Evolutionary conservation across 1,140 invertebrate genomes (phyloP).

Genomic region (Cydia amplana): DNA sequence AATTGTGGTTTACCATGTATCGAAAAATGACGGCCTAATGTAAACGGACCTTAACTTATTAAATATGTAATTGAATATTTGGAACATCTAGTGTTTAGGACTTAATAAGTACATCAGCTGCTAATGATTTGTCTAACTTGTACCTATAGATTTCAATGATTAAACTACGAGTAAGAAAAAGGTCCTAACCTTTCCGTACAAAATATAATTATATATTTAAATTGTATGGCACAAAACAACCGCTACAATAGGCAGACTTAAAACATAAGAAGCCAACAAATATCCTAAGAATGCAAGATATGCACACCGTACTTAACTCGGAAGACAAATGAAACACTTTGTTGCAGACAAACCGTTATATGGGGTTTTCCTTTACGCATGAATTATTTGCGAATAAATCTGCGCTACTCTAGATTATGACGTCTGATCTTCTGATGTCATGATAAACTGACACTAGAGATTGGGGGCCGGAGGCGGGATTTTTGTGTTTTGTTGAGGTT

Average conservation of each 20-base stretch:
- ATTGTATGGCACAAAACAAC: no score
- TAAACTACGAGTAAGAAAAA: no score
- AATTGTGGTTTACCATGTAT: no score
- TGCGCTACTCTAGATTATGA: constrained; percentile 29
- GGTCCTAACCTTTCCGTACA: no score
- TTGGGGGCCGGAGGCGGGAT: background rate
- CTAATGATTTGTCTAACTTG: no score
- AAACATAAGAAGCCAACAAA: background rate
- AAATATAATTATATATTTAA: no score
- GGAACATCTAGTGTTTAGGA: no score
- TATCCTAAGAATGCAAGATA: background rate
- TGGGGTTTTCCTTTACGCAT: constrained; percentile 31
- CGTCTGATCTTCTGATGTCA: constrained; percentile 20
- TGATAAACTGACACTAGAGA: constrained; percentile 25
- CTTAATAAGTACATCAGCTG: no score
- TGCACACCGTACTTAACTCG: constrained; percentile 36
- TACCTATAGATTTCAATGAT: no score
- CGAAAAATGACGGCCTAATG: no score
- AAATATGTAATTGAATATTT: no score
- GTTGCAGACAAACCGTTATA: constrained; percentile 38
- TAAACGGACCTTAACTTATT: no score
- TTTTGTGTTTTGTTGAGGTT: background rate
- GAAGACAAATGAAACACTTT: constrained; percentile 42
- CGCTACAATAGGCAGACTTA: background rate
- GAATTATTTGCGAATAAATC: constrained; percentile 33